These are phyloP conservation scores for Perdita meconis DNA, from an alignment of 2,888 invertebrate genomes.

Conservation along the genomic window DNA sequence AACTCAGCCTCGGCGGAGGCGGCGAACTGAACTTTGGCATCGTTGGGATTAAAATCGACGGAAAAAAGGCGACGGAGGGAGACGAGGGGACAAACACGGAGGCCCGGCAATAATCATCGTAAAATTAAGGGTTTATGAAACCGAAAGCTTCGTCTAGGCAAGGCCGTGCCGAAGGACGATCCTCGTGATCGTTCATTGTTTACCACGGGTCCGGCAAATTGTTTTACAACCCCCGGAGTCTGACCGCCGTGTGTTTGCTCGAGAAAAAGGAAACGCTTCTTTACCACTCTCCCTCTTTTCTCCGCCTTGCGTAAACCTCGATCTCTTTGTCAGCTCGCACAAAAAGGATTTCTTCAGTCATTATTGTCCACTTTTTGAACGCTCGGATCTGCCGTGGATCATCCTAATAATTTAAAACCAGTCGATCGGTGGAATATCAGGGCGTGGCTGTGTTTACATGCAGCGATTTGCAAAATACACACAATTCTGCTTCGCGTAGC, in stretches of 20 bases:
- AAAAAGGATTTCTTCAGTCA: conserved; percentile 31
- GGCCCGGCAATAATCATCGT: conserved; percentile 73
- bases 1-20: conserved; percentile 41
- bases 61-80: conserved; percentile 21
- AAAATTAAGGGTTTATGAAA: conserved; percentile 74
- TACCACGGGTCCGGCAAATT: conserved; percentile 74
- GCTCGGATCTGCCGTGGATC: not conserved
- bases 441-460: too few species aligned
- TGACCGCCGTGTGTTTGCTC: conserved; percentile 22
- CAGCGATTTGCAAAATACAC: not conserved
- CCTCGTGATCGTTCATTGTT: conserved; percentile 78
- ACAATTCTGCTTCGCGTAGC: not conserved
- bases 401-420: not conserved
- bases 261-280: conserved; percentile 33
- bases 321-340: not conserved
- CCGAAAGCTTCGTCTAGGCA: not conserved
- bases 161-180: conserved; percentile 1
- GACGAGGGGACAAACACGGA: conserved; percentile 9
- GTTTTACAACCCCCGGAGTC: conserved; percentile 71
- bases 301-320: conserved; percentile 5
- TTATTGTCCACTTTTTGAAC: conserved; percentile 7
- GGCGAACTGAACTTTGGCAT: conserved; percentile 67
- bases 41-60: conserved; percentile 68
- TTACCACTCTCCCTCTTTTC: not conserved
- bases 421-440: not conserved